Conservation (phyloP, 2,113 vertebrate species). For the Ursus arctos region DNA sequence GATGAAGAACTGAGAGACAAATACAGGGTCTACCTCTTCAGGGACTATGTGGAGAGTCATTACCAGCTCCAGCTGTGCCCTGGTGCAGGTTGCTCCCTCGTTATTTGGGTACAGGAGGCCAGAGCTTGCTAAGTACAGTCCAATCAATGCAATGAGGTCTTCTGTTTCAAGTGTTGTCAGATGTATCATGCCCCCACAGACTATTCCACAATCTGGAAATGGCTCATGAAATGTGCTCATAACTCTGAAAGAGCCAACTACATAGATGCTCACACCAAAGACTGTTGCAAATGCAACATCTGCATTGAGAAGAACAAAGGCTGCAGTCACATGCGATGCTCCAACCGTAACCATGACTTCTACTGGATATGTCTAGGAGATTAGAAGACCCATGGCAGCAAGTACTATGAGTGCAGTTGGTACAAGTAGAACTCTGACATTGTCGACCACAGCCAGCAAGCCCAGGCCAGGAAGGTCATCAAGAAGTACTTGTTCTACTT, state of each 20-base stretch:
- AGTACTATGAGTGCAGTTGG: conserved; percentile 99
- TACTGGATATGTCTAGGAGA: conserved; percentile 99
- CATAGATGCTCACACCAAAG: conserved; percentile 99
- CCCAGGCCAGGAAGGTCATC: conserved; percentile 98
- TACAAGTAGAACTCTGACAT: conserved; percentile 99
- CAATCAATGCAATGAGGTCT: conserved; percentile 97
- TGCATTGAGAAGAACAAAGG: conserved; percentile 99
- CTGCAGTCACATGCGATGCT: conserved; percentile 99
- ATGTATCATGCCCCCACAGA: conserved; percentile 99
- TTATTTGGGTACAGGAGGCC: conserved; percentile 98
- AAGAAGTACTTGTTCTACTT: conserved; percentile 99
- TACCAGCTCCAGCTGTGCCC: conserved; percentile 99
- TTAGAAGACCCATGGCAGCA: conserved; percentile 99
- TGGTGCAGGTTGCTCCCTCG: conserved; percentile 98
- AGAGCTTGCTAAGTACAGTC: conserved; percentile 98
- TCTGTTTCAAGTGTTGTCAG: conserved; percentile 99
- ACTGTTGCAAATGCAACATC: conserved; percentile 99
- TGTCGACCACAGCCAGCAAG: conserved; percentile 99
- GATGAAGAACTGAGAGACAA: conserved; percentile 98
- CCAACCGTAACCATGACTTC: conserved; percentile 99
- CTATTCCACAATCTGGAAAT: conserved; percentile 97
- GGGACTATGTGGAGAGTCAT: conserved; percentile 99
- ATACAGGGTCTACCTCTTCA: conserved; percentile 99
- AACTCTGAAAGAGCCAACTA: conserved; percentile 99
- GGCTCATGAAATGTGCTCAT: conserved; percentile 99